Percentiles rank a stretch among this genome's conserved stretches.
These are phyloP conservation scores for Clunio marinus DNA, from an alignment of 2,888 invertebrate species.

Conservation along the genomic window DNA sequence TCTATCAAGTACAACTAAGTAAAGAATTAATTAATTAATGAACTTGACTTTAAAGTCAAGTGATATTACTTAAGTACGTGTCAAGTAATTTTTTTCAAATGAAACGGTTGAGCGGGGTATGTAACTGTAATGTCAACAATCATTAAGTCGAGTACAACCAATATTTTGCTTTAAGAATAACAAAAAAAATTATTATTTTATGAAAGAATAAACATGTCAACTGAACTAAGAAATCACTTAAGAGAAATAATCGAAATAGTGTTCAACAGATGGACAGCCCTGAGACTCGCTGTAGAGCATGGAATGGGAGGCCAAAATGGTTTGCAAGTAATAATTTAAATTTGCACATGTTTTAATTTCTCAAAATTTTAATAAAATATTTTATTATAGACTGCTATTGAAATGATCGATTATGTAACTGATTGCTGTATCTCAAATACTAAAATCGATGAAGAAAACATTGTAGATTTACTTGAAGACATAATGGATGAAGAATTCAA, in stretches of 20 bases:
- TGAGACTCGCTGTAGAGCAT: constrained; percentile 69
- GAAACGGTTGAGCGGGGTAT: no score
- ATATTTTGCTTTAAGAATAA: no score
- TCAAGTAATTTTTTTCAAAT: no score
- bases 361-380: constrained; percentile 12
- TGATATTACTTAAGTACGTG: no score
- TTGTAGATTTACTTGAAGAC: constrained; percentile 63
- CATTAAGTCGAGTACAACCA: no score
- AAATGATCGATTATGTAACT: constrained; percentile 62
- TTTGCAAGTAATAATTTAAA: constrained; percentile 55
- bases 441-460: constrained; percentile 57
- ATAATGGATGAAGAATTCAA: constrained; percentile 70
- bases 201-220: neutral
- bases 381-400: constrained; percentile 59
- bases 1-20: no score
- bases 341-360: neutral
- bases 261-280: constrained; percentile 67
- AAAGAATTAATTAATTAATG: no score
- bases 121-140: no score
- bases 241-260: constrained; percentile 61
- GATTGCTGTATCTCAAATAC: constrained; percentile 58
- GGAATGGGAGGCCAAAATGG: constrained; percentile 67
- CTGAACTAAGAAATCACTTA: constrained; percentile 12
- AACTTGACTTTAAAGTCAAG: no score
- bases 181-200: no score